These are phyloP conservation scores for Microcebus jonahi DNA, from an alignment of 2,113 vertebrate species.

Conservation along the genomic window DNA sequence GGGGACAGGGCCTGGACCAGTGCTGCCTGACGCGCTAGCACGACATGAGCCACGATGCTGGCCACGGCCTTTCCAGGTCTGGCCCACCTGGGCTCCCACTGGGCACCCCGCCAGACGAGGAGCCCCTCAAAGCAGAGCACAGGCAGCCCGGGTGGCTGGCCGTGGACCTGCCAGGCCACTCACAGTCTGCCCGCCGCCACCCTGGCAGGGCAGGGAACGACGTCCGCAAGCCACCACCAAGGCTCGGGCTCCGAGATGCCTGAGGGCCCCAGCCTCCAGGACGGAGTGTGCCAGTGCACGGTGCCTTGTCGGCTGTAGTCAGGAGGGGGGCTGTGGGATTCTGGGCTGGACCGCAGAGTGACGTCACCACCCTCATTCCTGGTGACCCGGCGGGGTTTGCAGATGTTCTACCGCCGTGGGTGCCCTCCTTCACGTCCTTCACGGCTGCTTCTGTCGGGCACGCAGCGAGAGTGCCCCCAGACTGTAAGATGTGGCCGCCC, in stretches of 20 bases:
- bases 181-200: too few species aligned
- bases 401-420: too few species aligned
- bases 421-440: too few species aligned
- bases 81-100: too few species aligned
- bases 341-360: not conserved
- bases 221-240: not conserved
- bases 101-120: not conserved
- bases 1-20: not conserved
- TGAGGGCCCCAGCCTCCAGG: not conserved
- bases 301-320: not conserved
- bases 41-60: not conserved
- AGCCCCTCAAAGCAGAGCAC: not conserved
- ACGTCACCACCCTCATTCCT: too few species aligned
- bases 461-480: fast-evolving
- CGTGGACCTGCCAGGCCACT: not conserved
- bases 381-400: not conserved
- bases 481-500: fast-evolving
- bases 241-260: not conserved
- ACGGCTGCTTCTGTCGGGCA: not conserved
- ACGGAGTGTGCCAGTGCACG: fast-evolving
- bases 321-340: not conserved
- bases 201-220: not conserved
- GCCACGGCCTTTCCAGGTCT: not conserved
- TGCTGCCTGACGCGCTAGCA: too few species aligned
- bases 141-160: not conserved